A percentile compares a stretch with the other conserved stretches of the same genome.
These are phyloP conservation scores for Urocyon cinereoargenteus DNA, from an alignment of 2,797 vertebrate species.

Conservation along the genomic window DNA sequence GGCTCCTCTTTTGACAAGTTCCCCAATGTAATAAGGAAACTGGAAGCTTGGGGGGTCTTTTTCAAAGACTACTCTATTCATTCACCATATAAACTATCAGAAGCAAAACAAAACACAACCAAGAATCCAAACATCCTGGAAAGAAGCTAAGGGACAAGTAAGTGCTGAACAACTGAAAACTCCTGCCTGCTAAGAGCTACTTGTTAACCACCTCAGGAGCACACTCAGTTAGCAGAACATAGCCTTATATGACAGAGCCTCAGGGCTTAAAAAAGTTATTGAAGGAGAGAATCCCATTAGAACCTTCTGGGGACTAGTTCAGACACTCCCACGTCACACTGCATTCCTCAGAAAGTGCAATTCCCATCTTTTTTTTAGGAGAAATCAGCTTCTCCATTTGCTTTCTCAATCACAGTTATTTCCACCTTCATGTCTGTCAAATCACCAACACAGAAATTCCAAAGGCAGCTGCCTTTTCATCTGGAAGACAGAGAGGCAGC, in stretches of 20 bases:
- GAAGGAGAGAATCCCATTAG: conserved; percentile 68
- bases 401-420: conserved; percentile 63
- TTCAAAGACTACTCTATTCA: conserved; percentile 23
- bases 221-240: conserved; percentile 51
- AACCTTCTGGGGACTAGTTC: conserved; percentile 66
- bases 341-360: conserved; percentile 57
- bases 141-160: neutral
- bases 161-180: conserved; percentile 39
- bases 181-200: neutral
- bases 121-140: conserved; percentile 45
- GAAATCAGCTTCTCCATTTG: conserved; percentile 62
- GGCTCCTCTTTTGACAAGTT: neutral
- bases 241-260: conserved; percentile 47
- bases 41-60: neutral
- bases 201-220: conserved; percentile 50
- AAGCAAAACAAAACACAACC: conserved; percentile 46
- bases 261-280: conserved; percentile 53
- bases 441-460: conserved; percentile 67
- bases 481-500: neutral
- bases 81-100: conserved; percentile 13
- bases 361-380: conserved; percentile 66
- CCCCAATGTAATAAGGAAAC: neutral
- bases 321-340: conserved; percentile 47
- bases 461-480: conserved; percentile 71
- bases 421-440: conserved; percentile 67